These are phyloP conservation scores for Scleropages formosus DNA, from an alignment of 2,797 vertebrate species.

Conservation along the genomic window DNA sequence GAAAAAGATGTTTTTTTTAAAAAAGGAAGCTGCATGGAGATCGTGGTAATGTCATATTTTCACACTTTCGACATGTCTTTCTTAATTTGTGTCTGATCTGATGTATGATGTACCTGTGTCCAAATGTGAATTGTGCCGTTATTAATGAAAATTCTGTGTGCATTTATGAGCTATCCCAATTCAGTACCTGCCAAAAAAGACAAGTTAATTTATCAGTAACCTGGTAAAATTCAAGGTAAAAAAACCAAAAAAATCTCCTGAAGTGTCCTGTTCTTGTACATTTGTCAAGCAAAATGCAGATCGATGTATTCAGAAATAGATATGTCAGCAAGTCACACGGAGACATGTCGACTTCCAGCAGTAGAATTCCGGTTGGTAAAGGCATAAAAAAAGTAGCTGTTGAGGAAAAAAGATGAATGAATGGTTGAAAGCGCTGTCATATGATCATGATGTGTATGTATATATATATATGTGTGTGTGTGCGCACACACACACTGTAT, in stretches of 20 bases:
- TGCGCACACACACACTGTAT: too few relatives aligned
- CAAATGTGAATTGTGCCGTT: neutral
- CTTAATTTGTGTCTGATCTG: neutral
- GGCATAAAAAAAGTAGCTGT: constrained; percentile 35
- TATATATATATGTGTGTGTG: too few relatives aligned
- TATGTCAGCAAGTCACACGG: constrained; percentile 6
- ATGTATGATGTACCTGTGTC: neutral
- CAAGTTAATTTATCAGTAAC: neutral
- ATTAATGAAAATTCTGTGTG: neutral
- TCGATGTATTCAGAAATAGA: constrained; percentile 30
- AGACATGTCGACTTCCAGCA: constrained; percentile 49
- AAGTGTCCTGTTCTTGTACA: constrained; percentile 49
- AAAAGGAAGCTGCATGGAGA: neutral
- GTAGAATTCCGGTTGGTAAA: constrained; percentile 48
- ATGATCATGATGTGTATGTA: constrained; percentile 46
- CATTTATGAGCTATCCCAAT: neutral
- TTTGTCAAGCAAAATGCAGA: constrained; percentile 32
- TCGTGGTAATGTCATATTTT: neutral
- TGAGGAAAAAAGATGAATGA: constrained; percentile 55
- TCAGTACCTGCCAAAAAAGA: neutral
- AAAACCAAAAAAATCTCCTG: constrained; percentile 16
- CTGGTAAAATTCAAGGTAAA: neutral
- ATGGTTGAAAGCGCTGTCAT: constrained; percentile 49
- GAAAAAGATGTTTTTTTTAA: neutral
- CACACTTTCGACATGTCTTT: constrained; percentile 5